Evolutionary conservation across 1,140 invertebrate genomes (phyloP), one percentile per base, ranked within the genome.

Genomic region (Drosophila virilis): DNA sequence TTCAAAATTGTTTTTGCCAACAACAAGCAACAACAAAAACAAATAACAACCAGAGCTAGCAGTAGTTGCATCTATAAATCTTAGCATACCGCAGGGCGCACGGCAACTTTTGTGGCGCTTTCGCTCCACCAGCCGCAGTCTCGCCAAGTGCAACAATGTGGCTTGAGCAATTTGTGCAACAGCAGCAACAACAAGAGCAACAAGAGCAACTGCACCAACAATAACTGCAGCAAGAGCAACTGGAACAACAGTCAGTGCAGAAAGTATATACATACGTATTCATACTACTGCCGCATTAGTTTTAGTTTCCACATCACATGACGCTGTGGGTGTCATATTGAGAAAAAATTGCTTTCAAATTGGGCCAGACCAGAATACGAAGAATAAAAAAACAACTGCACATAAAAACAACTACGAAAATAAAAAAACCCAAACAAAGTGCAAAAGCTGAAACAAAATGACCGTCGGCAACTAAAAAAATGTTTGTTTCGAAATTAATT

Each of bases 251-350:
- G 64, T 80, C 54, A 45, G 74, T 61, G 67, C 58, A 58, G 54
- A 85, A 75, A 85, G 71, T 78, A 81, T 78, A 59, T 80, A 76
- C 57, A 51, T 13, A 50, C 62, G 79, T 77, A 71, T 59, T 50
- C 67, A 74, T 61, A 70, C 57, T 40, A 43, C 55, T 66, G 42
- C 38, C 62, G 76, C 79, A 82, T 86, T 88, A 86, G 78, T 86
- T 82, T 88, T 88, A 88, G 75, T 86, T 86, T 88, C 65, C 78
- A 74, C 82, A 78, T 86, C 78, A 86, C 72, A 81, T 81, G 82
- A 76, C 60, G 82, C 82, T 86, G 82, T 67, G 82, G 78, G 79
- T 86, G 82, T 88, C 83, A 86, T 88, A 86, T 88, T 88, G 82
- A 79, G 54, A 86, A 85, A 85, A 82, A 86, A 86, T 86, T 78